phyloP scores from a whole-genome alignment of 1,140 invertebrate genomes.

The Cataglyphis hispanica region DNA sequence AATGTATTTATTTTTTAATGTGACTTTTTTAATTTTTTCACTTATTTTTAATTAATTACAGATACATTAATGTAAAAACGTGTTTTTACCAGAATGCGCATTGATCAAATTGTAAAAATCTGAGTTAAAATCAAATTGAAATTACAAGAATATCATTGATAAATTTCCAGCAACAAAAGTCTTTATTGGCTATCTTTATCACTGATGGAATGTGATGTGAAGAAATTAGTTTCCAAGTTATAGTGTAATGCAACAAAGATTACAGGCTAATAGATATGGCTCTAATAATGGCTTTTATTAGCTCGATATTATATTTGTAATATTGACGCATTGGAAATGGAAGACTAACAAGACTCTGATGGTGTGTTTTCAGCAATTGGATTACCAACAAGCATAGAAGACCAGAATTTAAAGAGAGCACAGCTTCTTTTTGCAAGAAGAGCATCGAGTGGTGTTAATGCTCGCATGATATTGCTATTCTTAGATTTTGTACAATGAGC shows the following conservation, averaged over 20 bases:
- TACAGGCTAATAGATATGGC: too few relatives aligned
- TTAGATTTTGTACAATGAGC: constrained; percentile 89
- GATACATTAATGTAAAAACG: background rate
- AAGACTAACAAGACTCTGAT: background rate
- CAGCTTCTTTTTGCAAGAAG: background rate
- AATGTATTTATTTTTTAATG: too few relatives aligned
- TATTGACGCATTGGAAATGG: too few relatives aligned
- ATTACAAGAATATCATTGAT: background rate
- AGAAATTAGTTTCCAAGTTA: too few relatives aligned
- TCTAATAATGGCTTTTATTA: too few relatives aligned
- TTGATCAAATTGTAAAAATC: background rate
- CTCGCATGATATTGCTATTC: constrained; percentile 31
- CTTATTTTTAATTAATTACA: background rate
- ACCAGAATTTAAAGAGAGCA: background rate
- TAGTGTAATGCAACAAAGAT: too few relatives aligned
- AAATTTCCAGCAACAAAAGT: background rate
- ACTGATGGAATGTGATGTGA: too few relatives aligned
- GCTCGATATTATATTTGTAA: too few relatives aligned
- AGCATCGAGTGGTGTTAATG: background rate
- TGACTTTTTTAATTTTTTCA: background rate
- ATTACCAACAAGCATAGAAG: background rate
- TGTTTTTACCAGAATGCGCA: background rate
- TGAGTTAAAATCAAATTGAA: background rate
- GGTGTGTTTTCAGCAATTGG: constrained; percentile 9
- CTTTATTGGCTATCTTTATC: background rate